Evolutionary conservation across 2,888 invertebrate species (phyloP), one percentile per base, ranked within the genome.

Genomic region (Parelbella ahira): DNA sequence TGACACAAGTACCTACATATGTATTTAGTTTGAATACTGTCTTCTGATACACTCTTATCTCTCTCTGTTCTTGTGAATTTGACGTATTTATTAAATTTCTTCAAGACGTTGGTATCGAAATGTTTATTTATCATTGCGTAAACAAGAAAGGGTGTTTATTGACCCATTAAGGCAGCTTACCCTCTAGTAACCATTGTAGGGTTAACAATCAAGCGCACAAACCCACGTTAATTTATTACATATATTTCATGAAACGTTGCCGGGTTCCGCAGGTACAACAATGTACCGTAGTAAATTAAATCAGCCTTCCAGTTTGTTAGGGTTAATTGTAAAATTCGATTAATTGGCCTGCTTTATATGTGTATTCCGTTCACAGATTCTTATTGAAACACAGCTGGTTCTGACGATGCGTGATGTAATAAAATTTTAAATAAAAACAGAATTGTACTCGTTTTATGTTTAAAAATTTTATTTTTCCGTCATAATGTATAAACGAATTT

Each of bases 261-360:
- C 6, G 23, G 10, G 21, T 38, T 23, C 24, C 15, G n/a, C 24
- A 39, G 38, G 30, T 39, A 38, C 20, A 37, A 37, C 36, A 37
- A 27, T 19, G 39, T 32, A 32, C 18, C 39, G 19, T 23, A 13
- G n/a, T 41, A 33, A 41, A 41, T 41, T 33, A 41, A 33, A 41
- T 41, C 33, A 41, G 24, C 20, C 32, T 25, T 12, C 25, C 25
- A 18, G 41, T 41, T 41, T 41, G 41, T 41, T 41, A 21, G 27
- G 34, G 33, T 28, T 42, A 34, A 42, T 34, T 42, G 42, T 42
- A 28, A 42, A 42, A 42, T 42, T 42, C 42, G 34, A 42, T 42
- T 42, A 42, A 42, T 42, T 34, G 42, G 21, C 20, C 21, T 28
- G 34, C 18, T 42, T 42, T 34, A 42, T 15, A 15, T 15, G 15